phyloP scores from a whole-genome alignment of 1,140 invertebrate genomes.

The Drosophila carrolli region DNA sequence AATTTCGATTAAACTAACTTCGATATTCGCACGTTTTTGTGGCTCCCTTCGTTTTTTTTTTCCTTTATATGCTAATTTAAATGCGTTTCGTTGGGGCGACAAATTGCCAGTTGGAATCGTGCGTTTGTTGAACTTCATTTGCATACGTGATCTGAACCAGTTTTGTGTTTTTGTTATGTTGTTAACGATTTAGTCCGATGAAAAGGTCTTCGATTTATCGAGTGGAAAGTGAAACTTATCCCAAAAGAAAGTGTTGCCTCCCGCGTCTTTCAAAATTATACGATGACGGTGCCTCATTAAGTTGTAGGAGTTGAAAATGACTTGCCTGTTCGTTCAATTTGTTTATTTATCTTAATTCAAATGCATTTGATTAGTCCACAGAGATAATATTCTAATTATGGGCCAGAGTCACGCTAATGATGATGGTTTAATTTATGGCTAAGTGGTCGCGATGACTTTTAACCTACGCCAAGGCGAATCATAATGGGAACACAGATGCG shows the following conservation, averaged over 20 bases:
- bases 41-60: conserved; percentile 10
- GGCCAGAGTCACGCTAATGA: conserved; percentile 40
- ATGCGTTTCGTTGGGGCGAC: conserved; percentile 67
- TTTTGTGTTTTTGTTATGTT: conserved; percentile 11
- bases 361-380: conserved; percentile 32
- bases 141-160: conserved; percentile 70
- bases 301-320: conserved; percentile 69
- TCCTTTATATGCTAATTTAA: conserved; percentile 59
- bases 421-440: conserved; percentile 62
- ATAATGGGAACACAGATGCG: conserved; percentile 18
- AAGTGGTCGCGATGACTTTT: conserved; percentile 48
- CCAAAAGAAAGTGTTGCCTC: conserved; percentile 65
- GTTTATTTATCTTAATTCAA: conserved; percentile 58
- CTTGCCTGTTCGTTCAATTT: conserved; percentile 54
- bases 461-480: conserved; percentile 30
- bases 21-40: conserved; percentile 67
- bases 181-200: conserved; percentile 18
- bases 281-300: conserved; percentile 49
- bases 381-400: conserved; percentile 71
- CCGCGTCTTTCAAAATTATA: conserved; percentile 17
- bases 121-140: conserved; percentile 74
- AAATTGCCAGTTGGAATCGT: conserved; percentile 69
- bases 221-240: conserved; percentile 67
- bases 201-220: conserved; percentile 33
- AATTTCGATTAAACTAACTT: conserved; percentile 53